These are phyloP conservation scores for Pardalotus punctatus DNA, from an alignment of 2,113 vertebrate species.

Conservation along the genomic window DNA sequence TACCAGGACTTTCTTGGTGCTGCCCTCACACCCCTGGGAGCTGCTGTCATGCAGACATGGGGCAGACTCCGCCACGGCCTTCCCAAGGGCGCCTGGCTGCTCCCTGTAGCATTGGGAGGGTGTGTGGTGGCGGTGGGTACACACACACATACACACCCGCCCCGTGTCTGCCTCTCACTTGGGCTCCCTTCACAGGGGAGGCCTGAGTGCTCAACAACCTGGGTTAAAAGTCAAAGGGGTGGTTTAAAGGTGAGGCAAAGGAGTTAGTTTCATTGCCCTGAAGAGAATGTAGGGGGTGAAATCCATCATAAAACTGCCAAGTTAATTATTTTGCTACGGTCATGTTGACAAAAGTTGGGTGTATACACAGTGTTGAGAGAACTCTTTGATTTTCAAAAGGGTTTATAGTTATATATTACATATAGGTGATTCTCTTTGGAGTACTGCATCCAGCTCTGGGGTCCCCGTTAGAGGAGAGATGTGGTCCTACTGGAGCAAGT, in stretches of 20 bases:
- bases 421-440: background rate
- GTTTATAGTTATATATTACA: background rate
- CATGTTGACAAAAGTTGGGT: background rate
- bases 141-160: fast-evolving
- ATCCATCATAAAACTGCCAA: background rate
- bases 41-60: fast-evolving
- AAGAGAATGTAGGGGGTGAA: background rate
- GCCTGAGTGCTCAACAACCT: fast-evolving
- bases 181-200: fast-evolving
- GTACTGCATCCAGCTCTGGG: background rate
- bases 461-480: background rate
- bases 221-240: background rate
- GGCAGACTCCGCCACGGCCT: fast-evolving
- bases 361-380: fast-evolving
- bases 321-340: fast-evolving
- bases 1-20: fast-evolving
- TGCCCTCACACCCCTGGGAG: fast-evolving
- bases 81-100: fast-evolving
- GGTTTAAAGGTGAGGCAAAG: background rate
- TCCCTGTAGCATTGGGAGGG: fast-evolving
- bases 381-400: background rate
- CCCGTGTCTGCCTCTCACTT: fast-evolving
- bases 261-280: background rate
- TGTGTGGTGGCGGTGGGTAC: fast-evolving
- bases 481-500: background rate